Base-by-base conservation (phyloP, 1,140 invertebrate genomes). In the Calliopsis andreniformis region DNA sequence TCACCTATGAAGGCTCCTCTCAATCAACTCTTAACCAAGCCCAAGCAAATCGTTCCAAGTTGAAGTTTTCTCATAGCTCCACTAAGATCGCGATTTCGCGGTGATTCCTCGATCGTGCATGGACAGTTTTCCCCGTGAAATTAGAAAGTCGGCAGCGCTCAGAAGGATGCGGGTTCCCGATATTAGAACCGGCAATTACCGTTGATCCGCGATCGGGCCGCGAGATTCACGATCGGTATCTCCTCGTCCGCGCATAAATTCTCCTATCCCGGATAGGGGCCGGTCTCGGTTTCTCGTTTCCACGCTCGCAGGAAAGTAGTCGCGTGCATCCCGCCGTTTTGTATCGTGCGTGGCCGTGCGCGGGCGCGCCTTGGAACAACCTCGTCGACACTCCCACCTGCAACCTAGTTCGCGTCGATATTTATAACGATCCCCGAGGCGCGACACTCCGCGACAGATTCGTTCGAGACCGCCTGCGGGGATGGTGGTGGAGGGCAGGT, bases 251-350 rank as follows among this genome's bases (percentile, higher is more conserved):
- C 47, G 47, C 51, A 79, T 82, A 82, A 86, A 86, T 84, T 63
- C 72, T 84, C 64, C 70, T 77, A 84, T 76, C 77, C 82, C 66
- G 76, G 68, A 85, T 84, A 73, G 51, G 35, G 45, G 63, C 47
- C 47, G 30, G 59, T 59, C 63, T 42, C 51, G 45, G 63, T 69
- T 73, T 73, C 80, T 78, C 73, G 79, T 78, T 81, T 63, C 58
- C 76, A 64, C 32, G 47, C 53, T 53, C 71, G 43, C 59, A 47
- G 62, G 62, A 76, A 81, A 67, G 69, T 77, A 71, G 51, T 63
- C 70, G 71, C 53, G 68, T 68, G 66, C 51, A 70, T 75, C 30
- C 25, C 51, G 43, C 23, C 28, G 70, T 70, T 62, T 47, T 23
- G 63, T 69, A 62, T 51, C 73, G 20, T 43, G 18, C 28, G 1